A percentile compares a stretch with the other conserved stretches of the same genome.
These are phyloP conservation scores for Hydriomena furcata DNA, from an alignment of 2,888 invertebrate species.

Conservation along the genomic window DNA sequence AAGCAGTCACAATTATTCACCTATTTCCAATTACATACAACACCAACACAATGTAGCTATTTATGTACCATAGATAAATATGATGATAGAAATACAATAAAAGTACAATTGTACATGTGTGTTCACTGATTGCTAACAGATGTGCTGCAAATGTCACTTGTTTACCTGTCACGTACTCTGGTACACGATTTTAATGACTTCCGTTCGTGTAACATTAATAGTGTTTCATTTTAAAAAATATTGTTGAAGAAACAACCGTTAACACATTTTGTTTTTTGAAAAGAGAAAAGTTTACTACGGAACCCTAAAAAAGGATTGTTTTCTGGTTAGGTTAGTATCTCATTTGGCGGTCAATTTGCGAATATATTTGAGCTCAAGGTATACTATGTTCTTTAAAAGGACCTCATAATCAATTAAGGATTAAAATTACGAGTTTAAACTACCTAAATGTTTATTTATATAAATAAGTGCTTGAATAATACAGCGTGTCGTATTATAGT, in stretches of 20 bases:
- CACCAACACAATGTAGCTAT: too few species aligned
- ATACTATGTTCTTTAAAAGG: not conserved
- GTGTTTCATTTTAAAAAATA: not conserved
- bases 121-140: slow-evolving; percentile 20
- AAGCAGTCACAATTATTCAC: too few species aligned
- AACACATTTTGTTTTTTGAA: too few species aligned
- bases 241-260: too few species aligned
- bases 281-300: too few species aligned
- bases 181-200: slow-evolving; percentile 14
- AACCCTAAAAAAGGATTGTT: not conserved
- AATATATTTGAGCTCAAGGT: not conserved
- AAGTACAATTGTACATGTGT: not conserved
- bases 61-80: too few species aligned
- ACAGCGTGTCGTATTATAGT: too few species aligned
- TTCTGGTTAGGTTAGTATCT: not conserved
- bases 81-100: too few species aligned
- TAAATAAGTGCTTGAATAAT: too few species aligned
- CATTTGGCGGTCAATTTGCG: not conserved
- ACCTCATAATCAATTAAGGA: not conserved
- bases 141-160: slow-evolving; percentile 34
- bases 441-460: too few species aligned
- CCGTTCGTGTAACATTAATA: not conserved
- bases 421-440: too few species aligned
- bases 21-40: too few species aligned
- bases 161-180: slow-evolving; percentile 28